Evolutionary conservation across 2,888 invertebrate species (phyloP).

Genomic region (Dryadula phaetusa): DNA sequence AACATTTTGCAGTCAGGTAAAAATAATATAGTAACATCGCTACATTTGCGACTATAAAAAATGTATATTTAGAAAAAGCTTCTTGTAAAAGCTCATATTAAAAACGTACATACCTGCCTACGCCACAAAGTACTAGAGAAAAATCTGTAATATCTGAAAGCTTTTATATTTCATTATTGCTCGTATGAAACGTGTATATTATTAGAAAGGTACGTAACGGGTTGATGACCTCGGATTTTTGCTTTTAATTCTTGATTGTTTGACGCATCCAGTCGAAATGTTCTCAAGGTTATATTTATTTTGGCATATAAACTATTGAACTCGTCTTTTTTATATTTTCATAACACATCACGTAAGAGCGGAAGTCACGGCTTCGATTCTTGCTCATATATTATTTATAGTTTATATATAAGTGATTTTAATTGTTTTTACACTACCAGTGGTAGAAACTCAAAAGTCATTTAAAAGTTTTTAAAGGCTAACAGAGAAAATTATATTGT

Average conservation of each 20-base stretch:
- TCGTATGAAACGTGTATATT: slow-evolving; percentile 46
- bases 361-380: neutral
- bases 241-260: slow-evolving; percentile 39
- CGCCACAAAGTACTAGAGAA: neutral
- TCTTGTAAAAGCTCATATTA: neutral
- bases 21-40: too few species aligned
- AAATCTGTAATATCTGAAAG: neutral
- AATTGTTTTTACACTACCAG: too few species aligned
- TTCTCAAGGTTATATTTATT: slow-evolving; percentile 38
- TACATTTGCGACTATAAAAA: too few species aligned
- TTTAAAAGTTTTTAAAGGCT: too few species aligned
- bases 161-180: slow-evolving; percentile 25
- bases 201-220: slow-evolving; percentile 48
- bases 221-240: slow-evolving; percentile 43
- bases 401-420: too few species aligned
- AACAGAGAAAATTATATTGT: too few species aligned
- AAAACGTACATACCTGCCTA: neutral
- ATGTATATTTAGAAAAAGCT: neutral
- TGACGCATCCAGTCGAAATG: slow-evolving; percentile 38
- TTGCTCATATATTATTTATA: too few species aligned
- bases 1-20: too few species aligned
- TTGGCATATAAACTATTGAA: slow-evolving; percentile 33
- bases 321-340: neutral
- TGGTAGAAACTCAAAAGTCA: too few species aligned
- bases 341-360: neutral